phyloP scores from a whole-genome alignment of 2,888 invertebrate species.

The Xestia rhomboidea region DNA sequence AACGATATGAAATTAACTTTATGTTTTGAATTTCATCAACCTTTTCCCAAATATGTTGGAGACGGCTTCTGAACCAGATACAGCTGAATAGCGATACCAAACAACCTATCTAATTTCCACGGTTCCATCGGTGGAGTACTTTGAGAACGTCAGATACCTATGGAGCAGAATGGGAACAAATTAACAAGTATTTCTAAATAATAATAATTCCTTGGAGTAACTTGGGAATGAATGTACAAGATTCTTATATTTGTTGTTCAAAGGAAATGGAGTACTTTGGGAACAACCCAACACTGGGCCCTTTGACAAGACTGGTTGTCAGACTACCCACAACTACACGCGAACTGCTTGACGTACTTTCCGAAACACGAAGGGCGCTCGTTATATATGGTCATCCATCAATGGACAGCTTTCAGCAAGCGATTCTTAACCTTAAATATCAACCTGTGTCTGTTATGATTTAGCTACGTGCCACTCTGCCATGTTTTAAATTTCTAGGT shows the following conservation, averaged over 20 bases:
- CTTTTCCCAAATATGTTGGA: neutral
- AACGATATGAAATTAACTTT: conserved; percentile 12
- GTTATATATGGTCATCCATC: neutral
- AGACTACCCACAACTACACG: neutral
- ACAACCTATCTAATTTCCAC: neutral
- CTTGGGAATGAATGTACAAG: too few species aligned
- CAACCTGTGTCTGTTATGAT: neutral
- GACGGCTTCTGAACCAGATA: neutral
- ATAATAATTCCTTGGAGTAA: too few species aligned
- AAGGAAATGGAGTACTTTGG: too few species aligned
- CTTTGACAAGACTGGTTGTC: neutral
- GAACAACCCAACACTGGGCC: too few species aligned
- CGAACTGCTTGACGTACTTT: neutral
- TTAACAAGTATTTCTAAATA: too few species aligned
- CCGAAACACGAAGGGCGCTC: neutral
- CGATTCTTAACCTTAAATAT: neutral
- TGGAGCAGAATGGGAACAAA: too few species aligned
- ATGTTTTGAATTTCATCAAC: conserved; percentile 11
- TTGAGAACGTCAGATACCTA: too few species aligned
- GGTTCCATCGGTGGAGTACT: too few species aligned
- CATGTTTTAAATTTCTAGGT: neutral
- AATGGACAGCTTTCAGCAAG: neutral
- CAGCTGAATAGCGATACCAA: neutral
- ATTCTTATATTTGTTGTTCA: too few species aligned
- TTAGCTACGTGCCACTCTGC: neutral